phyloP scores from a whole-genome alignment of 2,797 vertebrate genomes.

The Bradypus variegatus region DNA sequence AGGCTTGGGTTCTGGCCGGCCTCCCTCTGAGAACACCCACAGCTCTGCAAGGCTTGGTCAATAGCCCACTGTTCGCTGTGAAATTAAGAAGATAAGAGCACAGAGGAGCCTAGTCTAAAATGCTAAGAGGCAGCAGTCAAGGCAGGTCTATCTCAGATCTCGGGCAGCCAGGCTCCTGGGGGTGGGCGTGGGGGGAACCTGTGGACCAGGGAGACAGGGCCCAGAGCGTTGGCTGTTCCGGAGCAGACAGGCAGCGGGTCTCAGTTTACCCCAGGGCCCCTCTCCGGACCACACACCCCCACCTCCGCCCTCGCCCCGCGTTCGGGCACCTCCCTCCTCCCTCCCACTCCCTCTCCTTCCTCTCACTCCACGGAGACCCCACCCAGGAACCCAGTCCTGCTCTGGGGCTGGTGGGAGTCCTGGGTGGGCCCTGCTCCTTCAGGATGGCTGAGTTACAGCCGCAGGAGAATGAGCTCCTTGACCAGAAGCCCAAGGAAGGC shows the following conservation, averaged over 20 bases:
- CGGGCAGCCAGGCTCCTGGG: slow-evolving; percentile 3
- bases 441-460: background rate
- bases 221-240: slow-evolving; percentile 33
- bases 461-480: background rate
- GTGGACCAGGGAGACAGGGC: background rate
- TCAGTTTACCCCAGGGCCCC: background rate
- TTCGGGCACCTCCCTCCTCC: background rate
- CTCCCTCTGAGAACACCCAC: slow-evolving; percentile 55
- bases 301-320: background rate
- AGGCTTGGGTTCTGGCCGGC: background rate
- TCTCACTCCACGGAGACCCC: background rate
- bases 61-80: slow-evolving; percentile 53
- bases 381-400: background rate
- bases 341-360: background rate
- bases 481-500: background rate
- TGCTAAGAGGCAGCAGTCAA: slow-evolving; percentile 26
- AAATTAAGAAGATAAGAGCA: slow-evolving; percentile 53
- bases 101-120: slow-evolving; percentile 39
- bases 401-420: background rate
- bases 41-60: slow-evolving; percentile 40
- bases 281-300: background rate
- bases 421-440: background rate
- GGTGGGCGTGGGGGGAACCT: background rate
- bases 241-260: background rate
- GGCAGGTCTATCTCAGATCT: slow-evolving; percentile 22